Conservation (phyloP, 2,113 vertebrate species). For the Panthera leo region DNA sequence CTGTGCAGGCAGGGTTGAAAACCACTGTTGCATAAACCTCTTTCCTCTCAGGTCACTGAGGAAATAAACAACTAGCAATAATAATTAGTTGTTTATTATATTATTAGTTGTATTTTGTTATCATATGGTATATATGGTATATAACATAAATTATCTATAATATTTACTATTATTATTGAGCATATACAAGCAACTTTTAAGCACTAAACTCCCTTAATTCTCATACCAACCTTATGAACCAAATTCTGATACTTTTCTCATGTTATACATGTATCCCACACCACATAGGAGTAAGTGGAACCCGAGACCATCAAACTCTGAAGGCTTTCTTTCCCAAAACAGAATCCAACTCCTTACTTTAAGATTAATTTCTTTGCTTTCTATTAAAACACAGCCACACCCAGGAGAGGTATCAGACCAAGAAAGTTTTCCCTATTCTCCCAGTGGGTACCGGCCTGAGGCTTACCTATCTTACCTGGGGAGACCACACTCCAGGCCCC, state of each 20-base stretch:
- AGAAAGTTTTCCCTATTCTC: background rate
- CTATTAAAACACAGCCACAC: background rate
- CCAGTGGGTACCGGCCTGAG: background rate
- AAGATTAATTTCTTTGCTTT: background rate
- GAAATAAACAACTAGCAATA: background rate
- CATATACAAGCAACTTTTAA: slow-evolving; percentile 6
- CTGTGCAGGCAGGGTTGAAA: background rate
- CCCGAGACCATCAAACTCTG: background rate
- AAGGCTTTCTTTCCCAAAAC: background rate
- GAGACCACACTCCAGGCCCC: accelerated
- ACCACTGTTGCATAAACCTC: background rate
- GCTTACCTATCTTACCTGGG: background rate
- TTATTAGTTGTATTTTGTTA: background rate
- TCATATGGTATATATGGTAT: background rate
- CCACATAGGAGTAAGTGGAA: background rate
- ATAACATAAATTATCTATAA: background rate
- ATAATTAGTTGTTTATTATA: background rate
- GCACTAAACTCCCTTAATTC: background rate
- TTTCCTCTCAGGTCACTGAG: background rate
- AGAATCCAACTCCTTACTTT: background rate
- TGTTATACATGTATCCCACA: background rate
- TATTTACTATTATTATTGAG: background rate
- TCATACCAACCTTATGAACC: background rate
- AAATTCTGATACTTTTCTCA: background rate
- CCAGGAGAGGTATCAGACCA: background rate